A percentile compares a stretch with the other conserved stretches of the same genome.
Conservation (phyloP, 37 sponge, comb jelly and placozoan species). For the Hormiphora californensis region DNA sequence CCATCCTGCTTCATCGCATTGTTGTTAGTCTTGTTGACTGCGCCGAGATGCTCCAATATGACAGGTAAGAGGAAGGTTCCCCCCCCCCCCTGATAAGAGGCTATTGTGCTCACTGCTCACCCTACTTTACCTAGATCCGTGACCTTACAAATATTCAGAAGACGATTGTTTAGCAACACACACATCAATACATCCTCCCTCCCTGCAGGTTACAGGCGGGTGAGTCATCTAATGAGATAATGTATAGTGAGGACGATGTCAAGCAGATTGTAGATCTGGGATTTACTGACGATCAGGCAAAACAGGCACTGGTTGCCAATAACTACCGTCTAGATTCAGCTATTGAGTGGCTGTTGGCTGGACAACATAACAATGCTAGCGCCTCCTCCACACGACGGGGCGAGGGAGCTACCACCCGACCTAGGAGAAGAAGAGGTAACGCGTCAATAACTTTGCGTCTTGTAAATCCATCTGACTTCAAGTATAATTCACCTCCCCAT, state of each 20-base stretch:
- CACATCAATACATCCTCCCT: no score
- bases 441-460: background rate
- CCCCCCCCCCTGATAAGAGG: no score
- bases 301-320: conserved; percentile 20
- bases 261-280: conserved; percentile 43
- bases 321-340: conserved; percentile 47
- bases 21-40: conserved; percentile 40
- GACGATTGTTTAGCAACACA: no score
- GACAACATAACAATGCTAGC: background rate
- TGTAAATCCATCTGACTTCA: background rate
- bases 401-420: background rate
- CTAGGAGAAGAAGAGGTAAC: background rate
- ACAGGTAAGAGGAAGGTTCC: no score
- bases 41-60: conserved; percentile 40
- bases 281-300: conserved; percentile 46
- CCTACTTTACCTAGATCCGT: no score
- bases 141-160: no score
- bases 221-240: no score
- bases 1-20: conserved; percentile 2
- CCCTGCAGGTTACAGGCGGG: no score
- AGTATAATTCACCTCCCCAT: background rate
- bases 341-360: conserved; percentile 37
- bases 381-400: background rate
- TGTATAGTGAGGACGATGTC: conserved; percentile 42
- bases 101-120: no score